These are phyloP conservation scores for Anguilla marmorata DNA, from an alignment of 2,797 vertebrate genomes.

Conservation along the genomic window DNA sequence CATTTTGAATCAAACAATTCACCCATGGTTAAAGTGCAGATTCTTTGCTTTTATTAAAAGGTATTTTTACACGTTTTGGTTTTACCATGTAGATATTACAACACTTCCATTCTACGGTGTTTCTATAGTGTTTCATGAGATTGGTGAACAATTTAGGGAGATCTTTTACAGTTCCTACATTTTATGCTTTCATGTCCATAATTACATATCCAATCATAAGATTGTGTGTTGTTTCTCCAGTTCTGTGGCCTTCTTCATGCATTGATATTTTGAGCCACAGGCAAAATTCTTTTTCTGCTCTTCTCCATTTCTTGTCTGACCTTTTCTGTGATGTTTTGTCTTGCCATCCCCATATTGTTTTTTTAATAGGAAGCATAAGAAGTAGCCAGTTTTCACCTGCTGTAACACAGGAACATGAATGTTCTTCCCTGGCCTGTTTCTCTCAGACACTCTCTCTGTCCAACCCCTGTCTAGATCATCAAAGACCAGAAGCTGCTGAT, in stretches of 20 bases:
- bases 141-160: too few relatives aligned
- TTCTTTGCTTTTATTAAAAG: too few relatives aligned
- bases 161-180: too few relatives aligned
- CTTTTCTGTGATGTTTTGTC: conserved; percentile 70
- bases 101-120: too few relatives aligned
- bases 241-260: background rate
- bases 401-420: conserved; percentile 62
- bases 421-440: background rate
- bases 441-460: background rate
- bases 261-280: background rate
- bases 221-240: background rate
- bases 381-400: conserved; percentile 76
- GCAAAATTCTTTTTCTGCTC: conserved; percentile 9
- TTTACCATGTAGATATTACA: too few relatives aligned
- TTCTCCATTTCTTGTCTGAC: conserved; percentile 62
- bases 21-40: too few relatives aligned
- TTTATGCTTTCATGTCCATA: too few relatives aligned
- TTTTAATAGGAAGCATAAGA: conserved; percentile 55
- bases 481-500: conserved; percentile 99
- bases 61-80: too few relatives aligned
- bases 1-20: too few relatives aligned
- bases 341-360: conserved; percentile 63
- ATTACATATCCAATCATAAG: background rate
- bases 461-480: conserved; percentile 81
- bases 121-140: too few relatives aligned